Evolutionary conservation across 2,797 vertebrate genomes (phyloP).

Genomic region (Sebastes trivittatus): DNA sequence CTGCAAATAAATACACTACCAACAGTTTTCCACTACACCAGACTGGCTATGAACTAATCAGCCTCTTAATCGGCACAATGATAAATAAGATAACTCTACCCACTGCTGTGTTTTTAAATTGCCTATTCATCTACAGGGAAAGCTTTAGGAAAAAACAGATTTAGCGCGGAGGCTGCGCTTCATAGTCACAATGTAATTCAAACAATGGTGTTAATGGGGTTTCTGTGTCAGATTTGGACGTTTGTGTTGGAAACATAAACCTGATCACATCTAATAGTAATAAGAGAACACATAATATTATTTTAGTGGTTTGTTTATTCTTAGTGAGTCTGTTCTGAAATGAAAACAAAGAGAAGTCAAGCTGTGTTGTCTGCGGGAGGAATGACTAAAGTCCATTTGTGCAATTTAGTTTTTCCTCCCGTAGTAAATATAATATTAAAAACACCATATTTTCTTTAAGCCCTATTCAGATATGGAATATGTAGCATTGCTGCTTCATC

Average conservation of each 20-base stretch:
- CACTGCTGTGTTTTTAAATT: conserved; percentile 78
- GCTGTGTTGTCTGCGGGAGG: conserved; percentile 19
- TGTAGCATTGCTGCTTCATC: not conserved
- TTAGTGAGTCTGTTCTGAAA: not conserved
- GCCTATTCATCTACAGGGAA: conserved; percentile 75
- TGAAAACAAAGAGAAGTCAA: conserved; percentile 31
- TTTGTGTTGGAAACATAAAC: conserved; percentile 32
- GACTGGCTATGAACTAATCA: conserved; percentile 68
- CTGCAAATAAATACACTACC: conserved; percentile 56
- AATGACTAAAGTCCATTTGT: conserved; percentile 7
- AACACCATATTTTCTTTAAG: not conserved
- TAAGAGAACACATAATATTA: not conserved
- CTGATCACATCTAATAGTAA: conserved; percentile 22
- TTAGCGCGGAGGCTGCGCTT: conserved; percentile 35
- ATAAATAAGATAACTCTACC: conserved; percentile 75
- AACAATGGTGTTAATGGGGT: conserved; percentile 34
- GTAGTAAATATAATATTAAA: not conserved
- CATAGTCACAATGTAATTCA: conserved; percentile 55
- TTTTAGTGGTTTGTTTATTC: conserved; percentile 15
- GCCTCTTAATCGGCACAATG: conserved; percentile 70
- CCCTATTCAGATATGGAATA: not conserved
- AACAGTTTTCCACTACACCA: conserved; percentile 61
- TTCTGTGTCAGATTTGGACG: conserved; percentile 39
- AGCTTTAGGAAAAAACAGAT: conserved; percentile 45
- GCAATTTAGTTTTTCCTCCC: conserved; percentile 10